Conservation (phyloP, 2,797 vertebrate species). For the Rhinichthys osculus region DNA sequence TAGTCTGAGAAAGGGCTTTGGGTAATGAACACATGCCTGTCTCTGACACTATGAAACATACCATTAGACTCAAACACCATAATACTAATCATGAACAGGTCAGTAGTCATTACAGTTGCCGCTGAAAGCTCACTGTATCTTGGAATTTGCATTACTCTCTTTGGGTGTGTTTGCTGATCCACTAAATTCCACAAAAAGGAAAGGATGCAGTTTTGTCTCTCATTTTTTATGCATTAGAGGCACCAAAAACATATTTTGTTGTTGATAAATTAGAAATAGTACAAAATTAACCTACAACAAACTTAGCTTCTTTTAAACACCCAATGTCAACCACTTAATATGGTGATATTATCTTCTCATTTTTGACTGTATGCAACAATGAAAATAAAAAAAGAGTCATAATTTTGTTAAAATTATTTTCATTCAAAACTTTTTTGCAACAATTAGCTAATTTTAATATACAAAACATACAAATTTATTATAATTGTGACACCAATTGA, state of each 20-base stretch:
- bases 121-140: conserved; percentile 10
- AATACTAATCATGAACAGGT: conserved; percentile 29
- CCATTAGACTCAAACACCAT: conserved; percentile 37
- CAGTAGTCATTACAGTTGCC: conserved; percentile 25
- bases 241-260: neutral
- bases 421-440: neutral
- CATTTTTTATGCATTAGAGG: neutral
- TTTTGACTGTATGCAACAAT: neutral
- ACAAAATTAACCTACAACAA: neutral
- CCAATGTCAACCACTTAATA: neutral
- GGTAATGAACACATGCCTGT: conserved; percentile 34
- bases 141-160: conserved; percentile 31
- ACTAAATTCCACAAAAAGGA: neutral
- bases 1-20: conserved; percentile 41
- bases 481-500: neutral
- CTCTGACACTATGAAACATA: conserved; percentile 12
- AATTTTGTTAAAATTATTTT: neutral
- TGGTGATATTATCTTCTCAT: neutral
- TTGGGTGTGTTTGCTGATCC: conserved; percentile 10
- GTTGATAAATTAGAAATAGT: neutral
- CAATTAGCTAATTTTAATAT: neutral
- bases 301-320: neutral
- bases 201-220: neutral
- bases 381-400: neutral
- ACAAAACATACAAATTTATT: neutral